Evolutionary conservation across 2,113 vertebrate species (phyloP).

Genomic region (Ptychochromis oligacanthus): DNA sequence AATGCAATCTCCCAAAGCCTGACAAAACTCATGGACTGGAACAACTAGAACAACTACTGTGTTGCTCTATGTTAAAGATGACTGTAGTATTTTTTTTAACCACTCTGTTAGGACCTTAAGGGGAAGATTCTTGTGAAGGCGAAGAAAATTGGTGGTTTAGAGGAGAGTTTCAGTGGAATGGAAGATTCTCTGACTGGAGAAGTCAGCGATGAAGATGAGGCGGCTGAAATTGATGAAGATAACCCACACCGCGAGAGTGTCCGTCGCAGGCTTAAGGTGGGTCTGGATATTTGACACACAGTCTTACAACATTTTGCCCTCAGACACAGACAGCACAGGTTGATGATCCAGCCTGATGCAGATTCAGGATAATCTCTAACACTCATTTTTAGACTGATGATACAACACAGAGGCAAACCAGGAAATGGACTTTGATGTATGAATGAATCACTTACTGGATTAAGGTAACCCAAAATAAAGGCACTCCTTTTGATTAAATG

Average conservation of each 20-base stretch:
- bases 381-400: background rate
- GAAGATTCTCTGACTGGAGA: slow-evolving; percentile 79
- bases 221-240: slow-evolving; percentile 76
- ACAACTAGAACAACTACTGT: too few species aligned
- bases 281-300: background rate
- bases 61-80: background rate
- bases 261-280: slow-evolving; percentile 81
- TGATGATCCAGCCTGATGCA: background rate
- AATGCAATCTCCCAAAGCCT: too few species aligned
- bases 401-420: background rate
- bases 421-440: background rate
- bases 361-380: background rate
- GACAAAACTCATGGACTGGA: too few species aligned
- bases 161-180: slow-evolving; percentile 75
- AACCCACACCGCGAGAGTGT: slow-evolving; percentile 70
- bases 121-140: slow-evolving; percentile 79
- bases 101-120: slow-evolving; percentile 70
- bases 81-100: background rate
- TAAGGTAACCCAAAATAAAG: slow-evolving; percentile 17
- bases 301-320: background rate
- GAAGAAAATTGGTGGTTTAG: slow-evolving; percentile 77
- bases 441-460: slow-evolving; percentile 14
- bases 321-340: background rate
- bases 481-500: slow-evolving; percentile 43
- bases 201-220: slow-evolving; percentile 76